phyloP scores from a whole-genome alignment of 2,797 vertebrate species.

The Channallabes apus region DNA sequence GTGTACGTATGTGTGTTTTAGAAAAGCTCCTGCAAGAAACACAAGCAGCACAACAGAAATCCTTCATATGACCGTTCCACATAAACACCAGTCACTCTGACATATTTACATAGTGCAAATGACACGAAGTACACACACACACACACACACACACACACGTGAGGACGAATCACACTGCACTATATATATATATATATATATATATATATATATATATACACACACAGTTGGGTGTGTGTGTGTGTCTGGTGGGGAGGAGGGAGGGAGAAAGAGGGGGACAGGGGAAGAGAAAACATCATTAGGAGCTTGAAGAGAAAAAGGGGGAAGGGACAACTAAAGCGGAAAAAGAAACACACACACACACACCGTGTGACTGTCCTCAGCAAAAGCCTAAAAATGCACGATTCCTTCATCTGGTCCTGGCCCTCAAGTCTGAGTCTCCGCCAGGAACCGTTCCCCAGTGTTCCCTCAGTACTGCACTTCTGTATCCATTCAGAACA shows the following conservation, averaged over 20 bases:
- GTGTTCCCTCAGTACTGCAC: neutral
- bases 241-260: neutral
- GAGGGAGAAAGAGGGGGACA: neutral
- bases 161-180: slow-evolving; percentile 15
- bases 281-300: neutral
- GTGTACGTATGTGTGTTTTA: neutral
- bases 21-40: slow-evolving; percentile 58
- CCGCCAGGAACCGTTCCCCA: neutral
- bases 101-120: slow-evolving; percentile 99
- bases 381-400: slow-evolving; percentile 64
- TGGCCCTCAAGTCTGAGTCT: neutral
- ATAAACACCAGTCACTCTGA: slow-evolving; percentile 81
- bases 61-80: slow-evolving; percentile 71
- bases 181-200: neutral
- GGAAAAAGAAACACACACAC: neutral
- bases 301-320: neutral
- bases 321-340: neutral
- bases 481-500: neutral
- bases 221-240: slow-evolving; percentile 5
- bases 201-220: too few species aligned
- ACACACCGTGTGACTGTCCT: slow-evolving; percentile 11
- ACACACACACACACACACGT: slow-evolving; percentile 48
- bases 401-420: slow-evolving; percentile 16
- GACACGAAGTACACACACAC: slow-evolving; percentile 63
- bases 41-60: slow-evolving; percentile 70